phyloP scores from a whole-genome alignment of 2,113 vertebrate genomes.

The Benitochromis conjunctus region DNA sequence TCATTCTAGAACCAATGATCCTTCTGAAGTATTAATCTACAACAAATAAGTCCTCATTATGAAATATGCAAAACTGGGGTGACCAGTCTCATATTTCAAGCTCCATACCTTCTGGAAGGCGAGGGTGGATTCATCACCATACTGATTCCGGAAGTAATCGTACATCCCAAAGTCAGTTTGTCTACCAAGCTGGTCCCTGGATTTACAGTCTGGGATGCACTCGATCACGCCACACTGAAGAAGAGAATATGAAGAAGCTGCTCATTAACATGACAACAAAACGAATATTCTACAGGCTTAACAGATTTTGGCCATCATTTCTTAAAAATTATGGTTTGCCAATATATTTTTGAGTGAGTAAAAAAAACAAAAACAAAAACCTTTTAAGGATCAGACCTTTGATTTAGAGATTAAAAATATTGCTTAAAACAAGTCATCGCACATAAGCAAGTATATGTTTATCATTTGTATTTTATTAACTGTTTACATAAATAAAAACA shows the following conservation, averaged over 20 bases:
- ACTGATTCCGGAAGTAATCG: constrained; percentile 97
- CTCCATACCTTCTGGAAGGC: constrained; percentile 91
- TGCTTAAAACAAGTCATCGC: too few species aligned
- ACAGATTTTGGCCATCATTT: background rate
- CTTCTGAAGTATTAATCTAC: background rate
- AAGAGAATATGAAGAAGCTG: background rate
- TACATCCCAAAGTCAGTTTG: constrained; percentile 99
- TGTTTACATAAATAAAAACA: too few species aligned
- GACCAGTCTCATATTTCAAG: background rate
- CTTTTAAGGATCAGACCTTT: too few species aligned
- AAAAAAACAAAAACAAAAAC: too few species aligned
- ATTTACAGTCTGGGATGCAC: constrained; percentile 98
- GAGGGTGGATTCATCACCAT: constrained; percentile 93
- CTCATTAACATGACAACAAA: too few species aligned
- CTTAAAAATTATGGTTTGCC: too few species aligned
- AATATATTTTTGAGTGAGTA: too few species aligned
- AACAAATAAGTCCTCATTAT: background rate
- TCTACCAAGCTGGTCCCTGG: constrained; percentile 93
- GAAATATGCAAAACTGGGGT: background rate
- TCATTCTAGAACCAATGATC: background rate
- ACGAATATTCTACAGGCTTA: background rate
- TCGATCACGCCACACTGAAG: constrained; percentile 95
- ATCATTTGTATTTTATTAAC: too few species aligned
- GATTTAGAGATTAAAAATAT: too few species aligned
- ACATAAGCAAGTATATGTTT: too few species aligned